These are phyloP conservation scores for Ondatra zibethicus DNA, from an alignment of 2,113 vertebrate genomes.

Conservation along the genomic window DNA sequence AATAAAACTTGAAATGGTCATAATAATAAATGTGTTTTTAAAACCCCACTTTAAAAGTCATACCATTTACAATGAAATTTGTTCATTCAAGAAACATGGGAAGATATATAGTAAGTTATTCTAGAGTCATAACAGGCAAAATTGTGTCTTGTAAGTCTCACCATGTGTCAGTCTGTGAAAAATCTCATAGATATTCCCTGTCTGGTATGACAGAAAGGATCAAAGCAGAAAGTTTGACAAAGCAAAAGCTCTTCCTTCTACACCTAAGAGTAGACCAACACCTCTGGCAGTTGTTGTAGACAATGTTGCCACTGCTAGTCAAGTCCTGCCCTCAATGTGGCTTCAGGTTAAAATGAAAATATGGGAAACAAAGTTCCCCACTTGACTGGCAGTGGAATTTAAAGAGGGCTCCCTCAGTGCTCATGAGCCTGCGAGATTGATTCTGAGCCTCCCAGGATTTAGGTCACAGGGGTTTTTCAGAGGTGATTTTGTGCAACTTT, in stretches of 20 bases:
- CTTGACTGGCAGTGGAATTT: not conserved
- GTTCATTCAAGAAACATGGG: not conserved
- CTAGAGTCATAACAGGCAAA: not conserved
- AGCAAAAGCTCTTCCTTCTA: not conserved
- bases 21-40: not conserved
- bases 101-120: not conserved
- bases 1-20: not conserved
- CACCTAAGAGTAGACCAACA: not conserved
- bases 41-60: not conserved
- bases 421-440: not conserved
- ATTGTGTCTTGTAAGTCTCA: not conserved
- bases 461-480: not conserved
- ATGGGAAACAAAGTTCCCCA: not conserved
- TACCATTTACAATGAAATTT: not conserved
- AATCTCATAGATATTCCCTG: not conserved
- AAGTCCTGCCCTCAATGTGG: not conserved
- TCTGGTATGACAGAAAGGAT: not conserved
- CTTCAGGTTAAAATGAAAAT: not conserved
- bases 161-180: not conserved
- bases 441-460: not conserved
- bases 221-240: not conserved
- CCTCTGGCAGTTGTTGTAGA: too few relatives aligned
- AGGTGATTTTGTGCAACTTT: not conserved
- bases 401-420: not conserved
- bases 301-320: not conserved